Percentiles rank a stretch among this genome's conserved stretches.
Conservation (phyloP, 2,888 invertebrate genomes). For the Trissolcus japonicus region DNA sequence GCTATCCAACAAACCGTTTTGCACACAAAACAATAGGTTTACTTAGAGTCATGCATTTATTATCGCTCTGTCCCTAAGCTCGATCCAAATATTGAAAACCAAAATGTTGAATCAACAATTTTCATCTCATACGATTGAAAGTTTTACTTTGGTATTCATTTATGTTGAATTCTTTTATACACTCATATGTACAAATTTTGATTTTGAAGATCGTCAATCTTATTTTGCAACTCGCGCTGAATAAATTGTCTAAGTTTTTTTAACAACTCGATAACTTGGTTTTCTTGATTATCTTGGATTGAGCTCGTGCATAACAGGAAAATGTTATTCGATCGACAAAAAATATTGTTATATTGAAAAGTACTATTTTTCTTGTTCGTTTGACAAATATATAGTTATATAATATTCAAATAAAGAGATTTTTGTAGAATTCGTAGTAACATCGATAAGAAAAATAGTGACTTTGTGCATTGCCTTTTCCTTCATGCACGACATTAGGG, state of each 20-base stretch:
- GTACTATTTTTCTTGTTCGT: conserved; percentile 40
- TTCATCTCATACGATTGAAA: neutral
- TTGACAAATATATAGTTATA: conserved; percentile 13
- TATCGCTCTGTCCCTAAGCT: conserved; percentile 28
- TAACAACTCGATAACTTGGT: neutral
- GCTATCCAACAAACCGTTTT: conserved; percentile 35
- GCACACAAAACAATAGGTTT: conserved; percentile 42
- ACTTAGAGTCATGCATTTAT: conserved; percentile 52
- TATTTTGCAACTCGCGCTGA: neutral
- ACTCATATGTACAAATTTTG: neutral
- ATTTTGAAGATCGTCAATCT: neutral
- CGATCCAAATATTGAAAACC: conserved; percentile 36
- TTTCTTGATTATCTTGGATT: conserved; percentile 32
- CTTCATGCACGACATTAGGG: conserved; percentile 17
- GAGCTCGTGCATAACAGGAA: conserved; percentile 21
- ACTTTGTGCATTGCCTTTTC: conserved; percentile 20
- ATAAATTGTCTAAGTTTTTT: neutral
- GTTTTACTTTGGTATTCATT: neutral
- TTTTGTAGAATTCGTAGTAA: neutral
- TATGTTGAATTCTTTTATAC: neutral
- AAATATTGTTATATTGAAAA: conserved; percentile 17
- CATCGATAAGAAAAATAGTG: conserved; percentile 34
- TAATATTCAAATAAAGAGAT: neutral
- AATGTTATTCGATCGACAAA: conserved; percentile 19
- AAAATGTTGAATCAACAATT: neutral